These are phyloP conservation scores for Aurelia sp. DNA, from an alignment of 30 jellyfish, hydroid and myxozoan species.

Conservation along the genomic window DNA sequence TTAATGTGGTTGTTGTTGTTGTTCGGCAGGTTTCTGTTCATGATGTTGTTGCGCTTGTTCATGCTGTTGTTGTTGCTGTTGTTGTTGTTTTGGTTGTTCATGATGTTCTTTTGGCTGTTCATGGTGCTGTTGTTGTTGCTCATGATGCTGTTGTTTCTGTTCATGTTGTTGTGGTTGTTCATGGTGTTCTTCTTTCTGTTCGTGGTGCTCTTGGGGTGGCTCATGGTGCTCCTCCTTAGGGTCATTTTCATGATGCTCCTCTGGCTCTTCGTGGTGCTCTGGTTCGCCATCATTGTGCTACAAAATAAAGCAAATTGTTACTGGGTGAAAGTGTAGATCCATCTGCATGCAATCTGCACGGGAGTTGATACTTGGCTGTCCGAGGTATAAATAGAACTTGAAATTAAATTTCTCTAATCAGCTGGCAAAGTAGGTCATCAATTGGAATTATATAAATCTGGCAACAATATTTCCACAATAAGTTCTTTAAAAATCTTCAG, in stretches of 20 bases:
- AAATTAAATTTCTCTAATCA: no score
- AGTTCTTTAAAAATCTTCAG: no score
- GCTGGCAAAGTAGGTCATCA: no score
- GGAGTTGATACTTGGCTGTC: no score
- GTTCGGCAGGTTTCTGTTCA: conserved; percentile 18
- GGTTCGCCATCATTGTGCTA: no score
- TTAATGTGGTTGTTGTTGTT: neutral
- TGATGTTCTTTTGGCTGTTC: conserved; percentile 6
- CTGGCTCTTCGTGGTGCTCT: neutral
- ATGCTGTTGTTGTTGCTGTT: conserved; percentile 36
- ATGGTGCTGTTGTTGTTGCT: conserved; percentile 47
- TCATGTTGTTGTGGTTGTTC: conserved; percentile 43
- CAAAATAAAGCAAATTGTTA: no score
- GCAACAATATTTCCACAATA: no score
- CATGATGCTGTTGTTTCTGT: conserved; percentile 50
- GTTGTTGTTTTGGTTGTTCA: conserved; percentile 10
- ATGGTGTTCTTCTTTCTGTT: conserved; percentile 15
- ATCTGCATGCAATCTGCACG: no score
- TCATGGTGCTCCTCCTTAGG: conserved; percentile 9
- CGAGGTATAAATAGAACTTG: no score
- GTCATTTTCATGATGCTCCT: conserved; percentile 41
- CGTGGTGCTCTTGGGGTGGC: conserved; percentile 45
- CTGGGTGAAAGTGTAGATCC: no score
- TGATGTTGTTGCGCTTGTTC: conserved; percentile 30
- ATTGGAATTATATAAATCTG: no score